Evolutionary conservation across 23 tunicate species (phyloP), one percentile per base, ranked within the genome.

Genomic region (Halocynthia aurantium): DNA sequence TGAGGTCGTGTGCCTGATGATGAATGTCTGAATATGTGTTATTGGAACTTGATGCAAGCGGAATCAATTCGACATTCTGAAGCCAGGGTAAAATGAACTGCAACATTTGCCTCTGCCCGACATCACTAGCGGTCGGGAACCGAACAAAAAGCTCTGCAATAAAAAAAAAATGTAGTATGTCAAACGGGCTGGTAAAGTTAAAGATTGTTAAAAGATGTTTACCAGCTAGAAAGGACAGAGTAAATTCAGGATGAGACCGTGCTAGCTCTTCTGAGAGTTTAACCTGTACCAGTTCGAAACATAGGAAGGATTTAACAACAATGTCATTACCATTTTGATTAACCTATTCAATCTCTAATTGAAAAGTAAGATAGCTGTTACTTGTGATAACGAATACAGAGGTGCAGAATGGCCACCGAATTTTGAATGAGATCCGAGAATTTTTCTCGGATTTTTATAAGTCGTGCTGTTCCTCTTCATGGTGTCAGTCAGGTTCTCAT

Each of bases 81-180:
- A 91, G 61, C 97, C 97, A 91, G 8, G 90, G 87, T 9, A 83
- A 20, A 64, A 91, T 72, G 73, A 86, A 79, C 55, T 83, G 78
- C 7, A 91, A 83, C 90, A 91, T 73, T 9, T 75, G 72, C 51
- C 85, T 80, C 52, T 91, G 86, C 6, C 84, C 67, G 12, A 78
- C 76, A 11, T 62, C 21, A 52, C 78, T 67, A 6, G 88, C 56
- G 15, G 81, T 53, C 71, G 73, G 72, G 53, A 89, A 84, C 13
- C 96, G 84, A 19, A 61, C 67, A 82, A 89, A 89, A 17, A 89
- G 69, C 52, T 89, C 96, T 81, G 76, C 71, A 54, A 78, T 20
- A 4, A 2, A 15, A 10, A 53, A 12, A n/a, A 5, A 2, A 0
- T 50, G 15, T 11, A 11, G 62, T 12, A 67, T 2, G 5, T n/a